These are phyloP conservation scores for Odontesthes bonariensis DNA, from an alignment of 2,113 vertebrate genomes.

Conservation along the genomic window DNA sequence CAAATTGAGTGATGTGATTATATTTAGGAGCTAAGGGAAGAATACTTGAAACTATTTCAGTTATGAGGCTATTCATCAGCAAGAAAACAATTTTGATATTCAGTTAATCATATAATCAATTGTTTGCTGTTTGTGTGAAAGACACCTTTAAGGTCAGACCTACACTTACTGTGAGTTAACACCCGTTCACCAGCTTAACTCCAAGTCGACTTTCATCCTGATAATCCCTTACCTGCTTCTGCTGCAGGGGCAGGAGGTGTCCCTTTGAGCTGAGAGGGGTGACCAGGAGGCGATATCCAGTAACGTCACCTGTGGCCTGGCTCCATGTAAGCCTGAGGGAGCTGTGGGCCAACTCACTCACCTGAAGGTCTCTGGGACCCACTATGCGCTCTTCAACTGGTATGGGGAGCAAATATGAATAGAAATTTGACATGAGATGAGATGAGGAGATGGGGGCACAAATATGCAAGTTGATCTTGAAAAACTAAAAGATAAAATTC, in stretches of 20 bases:
- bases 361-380: conserved; percentile 83
- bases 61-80: not conserved
- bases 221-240: conserved; percentile 79
- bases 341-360: conserved; percentile 84
- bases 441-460: not conserved
- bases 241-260: conserved; percentile 50
- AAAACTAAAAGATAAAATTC: conserved; percentile 15
- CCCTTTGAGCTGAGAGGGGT: conserved; percentile 75
- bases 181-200: not conserved
- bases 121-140: no score
- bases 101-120: no score
- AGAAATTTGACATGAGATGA: not conserved
- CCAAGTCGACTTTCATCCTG: not conserved
- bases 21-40: not conserved
- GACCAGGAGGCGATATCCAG: conserved; percentile 81
- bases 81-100: no score
- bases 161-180: not conserved
- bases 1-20: not conserved
- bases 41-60: not conserved
- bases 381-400: conserved; percentile 78
- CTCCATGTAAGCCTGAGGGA: conserved; percentile 87
- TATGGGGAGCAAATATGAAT: not conserved
- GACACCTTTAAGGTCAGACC: no score
- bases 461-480: conserved; percentile 1
- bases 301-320: conserved; percentile 86